Base-by-base conservation (phyloP, 2,888 invertebrate genomes). In the Octonoba sinensis region DNA sequence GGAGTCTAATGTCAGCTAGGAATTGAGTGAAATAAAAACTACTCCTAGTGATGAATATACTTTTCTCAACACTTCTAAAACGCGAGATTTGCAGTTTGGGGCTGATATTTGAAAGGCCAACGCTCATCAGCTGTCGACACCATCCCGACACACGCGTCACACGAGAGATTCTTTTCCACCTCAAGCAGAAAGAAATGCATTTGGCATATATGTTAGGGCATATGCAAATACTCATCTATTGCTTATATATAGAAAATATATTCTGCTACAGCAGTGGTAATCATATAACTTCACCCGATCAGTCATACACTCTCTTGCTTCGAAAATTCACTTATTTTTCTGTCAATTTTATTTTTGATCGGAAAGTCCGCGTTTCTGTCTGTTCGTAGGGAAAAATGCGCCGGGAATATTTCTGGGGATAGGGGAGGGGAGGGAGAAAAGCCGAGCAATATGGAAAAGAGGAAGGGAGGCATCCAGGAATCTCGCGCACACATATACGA, bases 201-300 rank as follows among this genome's bases (percentile, higher is more conserved):
- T 71, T 67, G 67, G 66, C 73, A 73, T 79, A 73, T 79, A 73
- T 79, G 79, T 79, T 73, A 79, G 73, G 66, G 73, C 56, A 60
- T 62, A 79, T 79, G 73, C 60, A 78, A 27, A 27, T 27, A 27
- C 27, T 27, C 27, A 27, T 27, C 27, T 27, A 27, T 27, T 27
- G 27, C 27, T 27, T 27, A 27, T 71, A 72, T 66, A 67, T 67
- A 76, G n/a, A n/a, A n/a, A n/a, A n/a, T 67, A 27, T 36, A 49
- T 27, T 44, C 22, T 64, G 54, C 54, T 64, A 57, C 57, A 79
- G 73, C 70, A 77, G 67, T 57, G 62, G 81, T 82, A 82, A 82
- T 82, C 81, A 82, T 82, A 82, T 75, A 82, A 70, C 81, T 75
- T 75, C 81, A 82, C 81, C 75, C 81, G 75, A 75, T 75, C 75